These are phyloP conservation scores for Heterodera schachtii DNA, from an alignment of 1,140 invertebrate species.

Conservation along the genomic window DNA sequence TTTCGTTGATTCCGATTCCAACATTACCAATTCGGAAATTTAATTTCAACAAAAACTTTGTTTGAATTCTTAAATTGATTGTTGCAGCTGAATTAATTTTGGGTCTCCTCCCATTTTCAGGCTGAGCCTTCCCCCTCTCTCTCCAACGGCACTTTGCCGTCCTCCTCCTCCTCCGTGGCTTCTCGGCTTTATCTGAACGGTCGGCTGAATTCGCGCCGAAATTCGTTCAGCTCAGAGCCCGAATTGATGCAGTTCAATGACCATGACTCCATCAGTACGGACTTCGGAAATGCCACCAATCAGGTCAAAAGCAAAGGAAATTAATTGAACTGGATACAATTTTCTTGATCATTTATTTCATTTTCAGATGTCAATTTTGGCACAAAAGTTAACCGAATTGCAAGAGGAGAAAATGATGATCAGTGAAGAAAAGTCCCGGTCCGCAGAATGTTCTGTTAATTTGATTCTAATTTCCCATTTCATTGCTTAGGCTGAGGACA, in stretches of 20 bases:
- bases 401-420: constrained; percentile 41
- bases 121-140: constrained; percentile 30
- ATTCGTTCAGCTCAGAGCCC: constrained; percentile 42
- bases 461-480: not conserved
- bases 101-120: not conserved
- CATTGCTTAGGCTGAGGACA: constrained; percentile 30
- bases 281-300: constrained; percentile 30
- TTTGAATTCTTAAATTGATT: too few relatives aligned
- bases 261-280: constrained; percentile 25
- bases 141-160: constrained; percentile 33
- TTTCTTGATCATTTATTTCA: not conserved
- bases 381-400: constrained; percentile 46
- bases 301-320: constrained; percentile 24
- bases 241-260: constrained; percentile 40
- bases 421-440: constrained; percentile 49
- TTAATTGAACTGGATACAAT: not conserved
- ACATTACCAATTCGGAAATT: too few relatives aligned
- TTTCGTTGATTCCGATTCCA: too few relatives aligned
- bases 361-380: constrained; percentile 47
- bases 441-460: not conserved
- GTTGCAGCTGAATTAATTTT: too few relatives aligned
- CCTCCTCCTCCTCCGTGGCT: constrained; percentile 79
- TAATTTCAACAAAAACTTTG: not conserved
- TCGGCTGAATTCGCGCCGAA: constrained; percentile 34
- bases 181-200: constrained; percentile 43